Evolutionary conservation across 2,888 invertebrate genomes (phyloP), one percentile per base, ranked within the genome.

Genomic region (Nineta flava): DNA sequence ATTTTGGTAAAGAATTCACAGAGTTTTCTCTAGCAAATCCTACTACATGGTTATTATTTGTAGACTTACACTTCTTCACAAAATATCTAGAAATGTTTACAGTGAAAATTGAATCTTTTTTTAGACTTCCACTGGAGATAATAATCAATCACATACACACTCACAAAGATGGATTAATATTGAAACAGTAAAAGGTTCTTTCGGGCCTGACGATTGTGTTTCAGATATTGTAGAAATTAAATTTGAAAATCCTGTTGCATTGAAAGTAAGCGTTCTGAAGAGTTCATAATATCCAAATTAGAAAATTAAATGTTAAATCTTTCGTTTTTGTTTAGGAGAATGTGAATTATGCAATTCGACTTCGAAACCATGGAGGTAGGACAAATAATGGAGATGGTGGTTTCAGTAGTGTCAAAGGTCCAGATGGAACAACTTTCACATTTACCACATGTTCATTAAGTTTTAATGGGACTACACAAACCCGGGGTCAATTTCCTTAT

Each of bases 311-410:
- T 19, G 19, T 19, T 19, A 19, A 19, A 19, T 19, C 19, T 2
- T 19, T 19, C 5, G 19, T 19, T 19, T 19, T 48, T 51, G 58
- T 58, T 26, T 60, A 87, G 82, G 92, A 92, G 65, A 84, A 87
- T 56, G 73, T 81, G 0, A 87, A 91, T 55, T 96, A 96, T 65
- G 94, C 94, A 0, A 69, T 95, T 21, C 75, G 93, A 10, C 67
- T 95, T 42, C 79, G 90, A 59, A 92, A 92, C 62, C 86, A 87
- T 60, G 95, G 95, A 7, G 87, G 90, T 3, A 78, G 92, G 53
- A 96, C 96, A 1, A 86, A 87, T 54, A 95, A 93, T 61, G 97
- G 97, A 1, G 96, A 97, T 67, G 87, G 88, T 21, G 96, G 96
- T 0, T 67, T 92, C 53, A 80, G 82, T 31, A 80, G 85, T 3